Base-by-base conservation (phyloP, 2,888 invertebrate species). In the Tethea ocularis region DNA sequence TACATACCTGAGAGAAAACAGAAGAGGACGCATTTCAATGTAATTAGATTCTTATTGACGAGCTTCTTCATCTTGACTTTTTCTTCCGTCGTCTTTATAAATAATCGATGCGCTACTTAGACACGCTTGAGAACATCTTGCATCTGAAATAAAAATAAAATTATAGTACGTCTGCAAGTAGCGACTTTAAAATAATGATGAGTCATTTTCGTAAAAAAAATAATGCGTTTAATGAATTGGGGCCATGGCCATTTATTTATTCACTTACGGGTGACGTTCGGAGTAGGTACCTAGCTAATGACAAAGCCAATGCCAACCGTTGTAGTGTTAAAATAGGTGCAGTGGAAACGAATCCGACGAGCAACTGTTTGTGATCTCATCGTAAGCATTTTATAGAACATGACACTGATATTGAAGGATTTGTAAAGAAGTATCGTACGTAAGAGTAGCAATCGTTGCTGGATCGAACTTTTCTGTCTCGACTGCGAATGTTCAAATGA, bases 11-110 rank as follows among this genome's bases (percentile, higher is more conserved):
- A 96, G 69, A 97, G 96, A 81, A 97, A 96, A 76, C 96, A 94
- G 89, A 97, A 97, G 57, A 97, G 94, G 54, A 97, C 95, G 83
- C 96, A 95, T 94, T 97, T 97, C 64, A 97, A 93, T 63, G 97
- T 95, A 68, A 97, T 94, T 69, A 97, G 93, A 86, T 96, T 96
- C 75, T 93, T 93, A 84, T 96, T 96, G 77, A 96, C 87, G 61
- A 89, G 72, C 46, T 81, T 71, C 81, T 87, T 86, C 92, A 92
- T 93, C 61, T 80, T 84, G 72, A 56, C n/a, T 38, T 59, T 69
- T 67, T 65, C 58, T 68, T 22, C 60, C 56, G 52, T 29, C 46
- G 46, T 46, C 46, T 20, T 46, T 22, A 17, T 23, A 51, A 46
- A 26, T 41, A 51, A 41, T n/a, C 11, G 22, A 33, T 57, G 52